These are phyloP conservation scores for Eriosoma lanigerum DNA, from an alignment of 1,140 invertebrate species.

Conservation along the genomic window DNA sequence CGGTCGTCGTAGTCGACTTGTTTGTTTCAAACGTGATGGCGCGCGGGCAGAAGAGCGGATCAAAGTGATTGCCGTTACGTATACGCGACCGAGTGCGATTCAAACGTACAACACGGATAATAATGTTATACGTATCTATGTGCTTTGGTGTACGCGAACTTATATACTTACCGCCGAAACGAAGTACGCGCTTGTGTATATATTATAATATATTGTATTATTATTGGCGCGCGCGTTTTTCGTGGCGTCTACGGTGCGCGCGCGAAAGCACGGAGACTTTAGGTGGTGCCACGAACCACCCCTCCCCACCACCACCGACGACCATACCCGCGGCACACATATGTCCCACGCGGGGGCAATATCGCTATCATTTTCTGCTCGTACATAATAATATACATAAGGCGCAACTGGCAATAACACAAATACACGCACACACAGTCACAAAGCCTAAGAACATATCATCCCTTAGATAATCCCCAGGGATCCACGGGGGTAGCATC, in stretches of 20 bases:
- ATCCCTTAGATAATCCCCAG: conserved; percentile 39
- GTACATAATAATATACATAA: not conserved
- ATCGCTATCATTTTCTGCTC: conserved; percentile 41
- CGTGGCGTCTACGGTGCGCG: not conserved
- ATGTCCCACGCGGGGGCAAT: conserved; percentile 43
- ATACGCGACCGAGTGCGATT: not conserved
- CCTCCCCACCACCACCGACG: not conserved
- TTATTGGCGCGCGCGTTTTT: too few species aligned
- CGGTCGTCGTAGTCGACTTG: too few species aligned
- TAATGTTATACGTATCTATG: too few species aligned
- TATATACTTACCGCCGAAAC: too few species aligned
- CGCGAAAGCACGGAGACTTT: not conserved
- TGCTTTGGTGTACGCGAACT: too few species aligned
- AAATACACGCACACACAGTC: conserved; percentile 39
- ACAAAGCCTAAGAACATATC: conserved; percentile 51
- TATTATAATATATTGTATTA: too few species aligned
- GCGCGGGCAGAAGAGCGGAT: not conserved
- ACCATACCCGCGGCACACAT: not conserved
- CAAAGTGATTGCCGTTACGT: conserved; percentile 2
- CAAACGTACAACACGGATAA: too few species aligned
- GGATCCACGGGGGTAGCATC: not conserved
- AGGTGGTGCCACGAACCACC: not conserved
- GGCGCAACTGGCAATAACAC: conserved; percentile 36
- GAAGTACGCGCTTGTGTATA: too few species aligned
- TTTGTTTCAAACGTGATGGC: too few species aligned